Base-by-base conservation (phyloP, 2,797 vertebrate species). In the Pteropus rufus region DNA sequence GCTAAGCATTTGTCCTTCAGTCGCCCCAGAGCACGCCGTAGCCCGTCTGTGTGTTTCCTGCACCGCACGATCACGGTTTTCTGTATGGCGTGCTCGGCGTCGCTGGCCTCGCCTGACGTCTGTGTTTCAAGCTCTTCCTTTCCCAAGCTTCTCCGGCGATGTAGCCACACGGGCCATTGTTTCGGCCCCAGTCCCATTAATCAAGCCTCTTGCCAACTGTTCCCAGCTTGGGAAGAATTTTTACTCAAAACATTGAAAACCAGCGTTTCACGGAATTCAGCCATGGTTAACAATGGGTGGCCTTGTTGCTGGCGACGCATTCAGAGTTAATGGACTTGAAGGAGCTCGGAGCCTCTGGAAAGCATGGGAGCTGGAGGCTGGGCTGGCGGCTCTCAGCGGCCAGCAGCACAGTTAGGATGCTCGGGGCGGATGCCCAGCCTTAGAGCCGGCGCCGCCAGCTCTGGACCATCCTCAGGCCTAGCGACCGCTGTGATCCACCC, bases 241-340 rank as follows among this genome's bases (percentile, higher is more conserved):
- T 95, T 19, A 0, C 72, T 96, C 80, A 83, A 34, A 73, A 95
- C 41, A 44, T 89, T 93, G 4, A 79, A 91, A 86, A 67, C 75
- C 41, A 52, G 44, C 84, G 62, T 97, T 93, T 96, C 54, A 86
- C 3, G 82, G 82, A 91, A 18, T 90, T 96, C 87, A 91, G 7
- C 62, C 80, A 36, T 31, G 34, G 31, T 95, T 80, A 54, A 93
- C 62, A 92, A 72, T 73, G 41, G 76, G 83, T 58, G 72, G 23
- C 54, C 75, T 97, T 95, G 29, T 82, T 93, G 24, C 44, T 24
- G 93, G 92, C 77, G 90, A 72, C 39, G 58, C 36, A 95, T 26
- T 46, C 94, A 95, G 52, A 95, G 86, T 96, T 96, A n/a, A 93
- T 84, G 77, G 95, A 92, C 95, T 86, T 96, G 79, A 49, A 93